Percentiles rank a stretch among this genome's conserved stretches.
These are phyloP conservation scores for Lacanobia oleracea DNA, from an alignment of 2,888 invertebrate genomes.

Conservation along the genomic window DNA sequence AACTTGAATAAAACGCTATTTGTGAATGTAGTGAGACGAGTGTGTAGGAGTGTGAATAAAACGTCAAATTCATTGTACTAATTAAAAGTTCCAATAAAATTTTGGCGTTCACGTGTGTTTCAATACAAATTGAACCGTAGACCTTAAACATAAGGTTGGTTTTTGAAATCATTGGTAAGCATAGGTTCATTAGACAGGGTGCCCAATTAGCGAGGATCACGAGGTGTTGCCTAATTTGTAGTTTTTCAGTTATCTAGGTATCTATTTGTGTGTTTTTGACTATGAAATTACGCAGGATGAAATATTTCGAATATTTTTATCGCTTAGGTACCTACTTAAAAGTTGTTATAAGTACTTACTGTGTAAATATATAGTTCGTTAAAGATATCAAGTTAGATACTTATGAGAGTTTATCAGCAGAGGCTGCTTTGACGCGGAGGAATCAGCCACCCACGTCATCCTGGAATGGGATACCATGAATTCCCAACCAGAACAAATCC, in stretches of 20 bases:
- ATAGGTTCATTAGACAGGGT: slow-evolving; percentile 44
- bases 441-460: too few relatives aligned
- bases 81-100: slow-evolving; percentile 74
- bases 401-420: too few relatives aligned
- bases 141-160: background rate
- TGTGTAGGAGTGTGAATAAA: too few relatives aligned
- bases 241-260: slow-evolving; percentile 16
- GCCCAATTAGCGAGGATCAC: slow-evolving; percentile 69
- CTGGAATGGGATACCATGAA: too few relatives aligned
- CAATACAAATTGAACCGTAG: slow-evolving; percentile 39
- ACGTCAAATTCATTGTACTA: slow-evolving; percentile 57
- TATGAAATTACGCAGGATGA: background rate
- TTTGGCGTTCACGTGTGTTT: slow-evolving; percentile 20
- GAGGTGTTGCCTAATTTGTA: slow-evolving; percentile 54
- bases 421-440: too few relatives aligned
- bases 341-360: too few relatives aligned
- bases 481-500: too few relatives aligned
- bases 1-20: too few relatives aligned
- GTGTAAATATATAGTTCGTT: too few relatives aligned
- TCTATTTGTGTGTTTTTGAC: background rate
- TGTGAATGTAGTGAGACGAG: too few relatives aligned
- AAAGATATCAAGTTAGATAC: too few relatives aligned
- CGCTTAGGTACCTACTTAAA: too few relatives aligned
- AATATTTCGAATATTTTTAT: background rate
- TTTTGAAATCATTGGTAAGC: background rate